Evolutionary conservation across 2,113 vertebrate genomes (phyloP).

Genomic region (Rhinopomastus cyanomelas): DNA sequence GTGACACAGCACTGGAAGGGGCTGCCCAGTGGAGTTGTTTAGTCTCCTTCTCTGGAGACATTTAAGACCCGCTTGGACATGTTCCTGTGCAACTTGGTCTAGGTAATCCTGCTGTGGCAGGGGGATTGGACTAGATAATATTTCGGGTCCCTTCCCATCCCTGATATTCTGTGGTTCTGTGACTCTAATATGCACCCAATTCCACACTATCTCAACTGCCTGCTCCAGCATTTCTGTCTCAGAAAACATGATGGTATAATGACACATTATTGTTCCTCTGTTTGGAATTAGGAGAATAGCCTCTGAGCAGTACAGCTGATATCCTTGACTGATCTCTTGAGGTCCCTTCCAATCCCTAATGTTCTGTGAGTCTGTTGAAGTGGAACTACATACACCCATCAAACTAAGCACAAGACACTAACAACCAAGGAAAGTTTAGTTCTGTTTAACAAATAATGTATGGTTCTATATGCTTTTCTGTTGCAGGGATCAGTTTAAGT

Average conservation of each 20-base stretch:
- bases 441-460: background rate
- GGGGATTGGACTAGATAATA: too few species aligned
- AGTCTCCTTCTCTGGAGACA: too few species aligned
- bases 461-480: background rate
- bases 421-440: background rate
- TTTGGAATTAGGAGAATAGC: background rate
- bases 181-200: background rate
- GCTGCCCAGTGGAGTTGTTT: too few species aligned
- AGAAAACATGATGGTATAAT: background rate
- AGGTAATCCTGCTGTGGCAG: too few species aligned
- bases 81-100: too few species aligned
- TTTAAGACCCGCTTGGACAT: too few species aligned
- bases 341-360: too few species aligned
- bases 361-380: too few species aligned
- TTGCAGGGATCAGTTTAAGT: background rate
- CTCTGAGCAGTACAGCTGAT: background rate
- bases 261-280: background rate
- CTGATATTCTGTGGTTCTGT: too few species aligned
- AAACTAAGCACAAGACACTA: rapidly evolving
- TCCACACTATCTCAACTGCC: background rate
- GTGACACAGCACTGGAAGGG: too few species aligned
- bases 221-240: background rate
- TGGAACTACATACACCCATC: background rate
- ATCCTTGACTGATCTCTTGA: background rate
- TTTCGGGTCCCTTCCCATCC: too few species aligned